Evolutionary conservation across 2,888 invertebrate genomes (phyloP), one percentile per base, ranked within the genome.

Genomic region (Saturnia japonica): DNA sequence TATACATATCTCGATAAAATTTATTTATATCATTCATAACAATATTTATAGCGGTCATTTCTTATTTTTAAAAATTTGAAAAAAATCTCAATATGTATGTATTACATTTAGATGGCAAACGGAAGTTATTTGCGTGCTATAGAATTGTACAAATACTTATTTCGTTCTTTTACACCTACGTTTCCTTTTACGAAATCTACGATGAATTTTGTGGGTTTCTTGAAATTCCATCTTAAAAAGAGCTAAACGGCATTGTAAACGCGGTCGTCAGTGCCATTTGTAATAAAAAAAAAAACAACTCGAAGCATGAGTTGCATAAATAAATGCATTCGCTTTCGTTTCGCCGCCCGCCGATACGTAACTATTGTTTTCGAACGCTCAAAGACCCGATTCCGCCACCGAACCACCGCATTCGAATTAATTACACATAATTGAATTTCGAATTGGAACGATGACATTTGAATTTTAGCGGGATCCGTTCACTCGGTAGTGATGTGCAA

Each of bases 381-480:
- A 88, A 87, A 90, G 85, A 84, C 85, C 85, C 84, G 85, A 87
- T 85, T 85, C 88, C 89, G 93, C 90, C 89, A 90, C 89, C 88
- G 90, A 88, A 85, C 54, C 43, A 43, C 47, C 57, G 57, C 88
- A 87, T 83, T 86, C 88, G 90, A 88, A 92, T 94, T 95, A 95
- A 95, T 95, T 95, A 95, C 94, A 91, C 85, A 91, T 94, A 94
- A 95, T 95, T 95, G 95, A 95, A 95, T 94, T 95, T 95, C 93
- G 95, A 95, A 95, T 95, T 95, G 95, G 95, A 91, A 95, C 91
- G 95, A 95, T 95, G 95, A 95, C 95, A 95, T 93, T 95, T 93
- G 91, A 91, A 88, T 94, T 95, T 95, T 94, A 87, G 90, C 92
- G 91, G 89, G 88, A 88, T 66, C 82, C 85, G 86, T 81, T 85